Base-by-base conservation (phyloP, 2,888 invertebrate genomes). In the Melanotus villosus region DNA sequence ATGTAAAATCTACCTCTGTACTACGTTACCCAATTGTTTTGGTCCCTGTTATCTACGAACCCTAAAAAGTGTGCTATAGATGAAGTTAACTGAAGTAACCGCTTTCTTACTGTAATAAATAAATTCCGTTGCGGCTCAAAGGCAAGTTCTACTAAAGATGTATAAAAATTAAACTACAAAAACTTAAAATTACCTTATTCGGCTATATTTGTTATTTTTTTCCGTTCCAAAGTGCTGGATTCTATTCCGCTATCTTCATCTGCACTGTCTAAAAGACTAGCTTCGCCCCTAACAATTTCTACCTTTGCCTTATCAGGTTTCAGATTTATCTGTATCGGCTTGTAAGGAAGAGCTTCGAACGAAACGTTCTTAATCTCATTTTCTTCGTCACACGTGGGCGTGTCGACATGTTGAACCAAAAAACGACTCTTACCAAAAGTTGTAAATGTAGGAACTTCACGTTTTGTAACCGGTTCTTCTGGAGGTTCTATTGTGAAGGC, bases 181-280 rank as follows among this genome's bases (percentile, higher is more conserved):
- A 52, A 62, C 41, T 32, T 34, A 62, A 18, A 36, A 45, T 56
- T 34, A 52, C 30, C 19, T 56, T 57, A 54, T 54, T 67, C 47
- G 6, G 19, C 14, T 52, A 52, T 10, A 60, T 52, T 60, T 45
- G 67, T 38, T 38, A 63, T 58, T 54, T 64, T 68, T 45, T 59
- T 82, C 52, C 89, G 83, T 78, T 90, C 89, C 30, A 90, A 84
- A 6, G 89, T 89, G 80, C 89, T 89, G 75, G 90, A 90, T 79
- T 90, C 90, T 52, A 90, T 90, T 2, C 90, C 90, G 23, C 90
- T 90, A 79, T 90, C 90, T 75, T 90, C 90, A 77, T 90, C 90
- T 0, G 89, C 90, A 77, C 90, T 89, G 80, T 91, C 90, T 43
- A 90, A 79, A 30, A 89, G 85, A 43, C 89, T 89, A 1, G 89